A percentile compares a stretch with the other conserved stretches of the same genome.
Conservation (phyloP, 2,888 invertebrate species). For the Eupithecia tripunctaria region DNA sequence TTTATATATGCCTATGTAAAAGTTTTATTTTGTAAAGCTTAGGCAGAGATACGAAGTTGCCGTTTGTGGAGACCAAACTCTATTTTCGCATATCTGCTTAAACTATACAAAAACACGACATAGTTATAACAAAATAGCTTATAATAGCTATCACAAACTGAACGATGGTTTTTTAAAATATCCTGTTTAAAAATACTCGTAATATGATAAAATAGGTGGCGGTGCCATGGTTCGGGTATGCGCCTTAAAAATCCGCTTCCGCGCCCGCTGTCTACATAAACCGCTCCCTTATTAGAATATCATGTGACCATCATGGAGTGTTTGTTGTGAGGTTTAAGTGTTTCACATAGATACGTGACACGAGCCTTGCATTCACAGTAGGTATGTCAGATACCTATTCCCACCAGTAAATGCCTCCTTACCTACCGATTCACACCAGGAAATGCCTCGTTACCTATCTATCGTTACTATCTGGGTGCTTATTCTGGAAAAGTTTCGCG, state of each 20-base stretch:
- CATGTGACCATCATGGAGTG: not conserved
- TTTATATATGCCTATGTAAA: too few species aligned
- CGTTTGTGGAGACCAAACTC: too few species aligned
- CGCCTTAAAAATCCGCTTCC: not conserved
- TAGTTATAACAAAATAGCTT: too few species aligned
- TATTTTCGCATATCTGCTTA: too few species aligned
- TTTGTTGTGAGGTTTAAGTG: not conserved
- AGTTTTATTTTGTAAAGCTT: too few species aligned
- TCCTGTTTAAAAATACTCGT: too few species aligned
- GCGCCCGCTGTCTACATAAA: not conserved
- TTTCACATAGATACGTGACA: constrained; percentile 5
- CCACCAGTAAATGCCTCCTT: not conserved
- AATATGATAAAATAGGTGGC: too few species aligned
- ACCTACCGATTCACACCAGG: not conserved
- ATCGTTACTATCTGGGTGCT: not conserved
- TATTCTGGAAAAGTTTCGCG: not conserved
- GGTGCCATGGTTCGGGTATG: too few species aligned
- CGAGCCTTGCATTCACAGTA: constrained; percentile 1
- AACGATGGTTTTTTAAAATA: too few species aligned
- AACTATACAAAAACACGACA: too few species aligned
- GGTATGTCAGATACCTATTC: not conserved
- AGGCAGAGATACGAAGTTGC: too few species aligned
- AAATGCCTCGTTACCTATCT: not conserved
- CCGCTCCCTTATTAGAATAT: not conserved
- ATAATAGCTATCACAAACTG: too few species aligned